A percentile compares a stretch with the other conserved stretches of the same genome.
These are phyloP conservation scores for Clarias magur DNA, from an alignment of 2,113 vertebrate species.

Conservation along the genomic window DNA sequence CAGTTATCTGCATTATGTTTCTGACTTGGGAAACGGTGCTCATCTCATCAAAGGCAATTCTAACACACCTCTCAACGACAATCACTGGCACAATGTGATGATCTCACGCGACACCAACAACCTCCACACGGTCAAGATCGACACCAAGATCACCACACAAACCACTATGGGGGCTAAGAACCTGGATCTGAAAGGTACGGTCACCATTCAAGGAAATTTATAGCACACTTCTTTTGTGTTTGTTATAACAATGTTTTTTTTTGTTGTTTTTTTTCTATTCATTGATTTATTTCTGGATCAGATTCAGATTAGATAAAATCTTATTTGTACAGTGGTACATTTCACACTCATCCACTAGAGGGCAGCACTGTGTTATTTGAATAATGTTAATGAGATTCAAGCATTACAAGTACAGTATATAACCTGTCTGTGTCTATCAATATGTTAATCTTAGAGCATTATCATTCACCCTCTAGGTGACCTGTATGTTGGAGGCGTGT, in stretches of 20 bases:
- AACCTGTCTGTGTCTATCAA: not conserved
- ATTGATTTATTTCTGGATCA: not conserved
- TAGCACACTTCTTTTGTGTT: not conserved
- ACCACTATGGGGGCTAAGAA: constrained; percentile 97
- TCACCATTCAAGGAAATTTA: not conserved
- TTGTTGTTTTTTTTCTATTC: not conserved
- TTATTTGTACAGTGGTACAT: not conserved
- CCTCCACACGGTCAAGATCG: constrained; percentile 96
- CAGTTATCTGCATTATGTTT: constrained; percentile 97
- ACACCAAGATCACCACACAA: constrained; percentile 97
- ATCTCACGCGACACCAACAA: constrained; percentile 97
- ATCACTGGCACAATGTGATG: constrained; percentile 99
- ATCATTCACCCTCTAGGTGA: constrained; percentile 77
- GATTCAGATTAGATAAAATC: not conserved
- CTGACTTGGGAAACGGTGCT: constrained; percentile 95
- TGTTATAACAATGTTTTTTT: not conserved
- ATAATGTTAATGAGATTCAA: not conserved
- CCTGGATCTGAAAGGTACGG: constrained; percentile 92
- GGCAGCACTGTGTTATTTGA: not conserved
- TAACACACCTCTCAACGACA: constrained; percentile 97
- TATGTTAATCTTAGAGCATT: not conserved
- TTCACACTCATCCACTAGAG: not conserved
- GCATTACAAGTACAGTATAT: too few relatives aligned
- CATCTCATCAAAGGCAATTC: constrained; percentile 98
- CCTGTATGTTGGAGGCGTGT: constrained; percentile 92